Base-by-base conservation (phyloP, 2,888 invertebrate species). In the Calameuta idolon region DNA sequence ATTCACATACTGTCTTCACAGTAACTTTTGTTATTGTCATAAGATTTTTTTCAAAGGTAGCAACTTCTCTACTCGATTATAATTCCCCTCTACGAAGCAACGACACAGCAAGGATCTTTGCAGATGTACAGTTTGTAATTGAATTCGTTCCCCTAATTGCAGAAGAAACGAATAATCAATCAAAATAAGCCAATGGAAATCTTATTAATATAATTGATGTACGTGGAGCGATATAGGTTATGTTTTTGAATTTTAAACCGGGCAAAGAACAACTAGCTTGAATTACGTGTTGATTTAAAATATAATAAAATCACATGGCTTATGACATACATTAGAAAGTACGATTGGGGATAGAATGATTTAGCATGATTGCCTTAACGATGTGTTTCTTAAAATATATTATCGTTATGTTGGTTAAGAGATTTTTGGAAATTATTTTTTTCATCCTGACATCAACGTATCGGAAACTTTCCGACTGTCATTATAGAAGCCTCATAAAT, bases 401-500 rank as follows among this genome's bases (percentile, higher is more conserved):
- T 55, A 55, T 5, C 23, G 9, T 55, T 23, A 23, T 55, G 23
- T 55, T 23, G 23, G 23, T 23, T 55, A 55, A 23, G 23, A 55
- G 23, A 55, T 55, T 55, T 55, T 2, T 55, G 55, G 9, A 55
- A 23, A 23, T 15, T 40, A 37, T 23, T 23, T 55, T 23, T n/a
- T 55, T 55, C 9, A 31, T 12, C 15, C 23, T 71, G 71, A 34
- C 4, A 31, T 4, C 12, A 71, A 71, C 71, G 23, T 55, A 55
- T 55, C 55, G 33, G 71, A 12, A 12, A 33, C 71, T 34, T 71
- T 71, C 31, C 71, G 71, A 23, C 15, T 71, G 23, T 31, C 33
- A 71, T 31, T 74, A 37, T 35, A 74, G 76, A 79, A 69, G 74
- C 76, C 75, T 79, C 76, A 75, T 78, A 75, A 83, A 83, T 85